Percentiles rank a stretch among this genome's conserved stretches.
Evolutionary conservation across 2,888 invertebrate species (phyloP).

Genomic region (Glaucopsyche alexis): DNA sequence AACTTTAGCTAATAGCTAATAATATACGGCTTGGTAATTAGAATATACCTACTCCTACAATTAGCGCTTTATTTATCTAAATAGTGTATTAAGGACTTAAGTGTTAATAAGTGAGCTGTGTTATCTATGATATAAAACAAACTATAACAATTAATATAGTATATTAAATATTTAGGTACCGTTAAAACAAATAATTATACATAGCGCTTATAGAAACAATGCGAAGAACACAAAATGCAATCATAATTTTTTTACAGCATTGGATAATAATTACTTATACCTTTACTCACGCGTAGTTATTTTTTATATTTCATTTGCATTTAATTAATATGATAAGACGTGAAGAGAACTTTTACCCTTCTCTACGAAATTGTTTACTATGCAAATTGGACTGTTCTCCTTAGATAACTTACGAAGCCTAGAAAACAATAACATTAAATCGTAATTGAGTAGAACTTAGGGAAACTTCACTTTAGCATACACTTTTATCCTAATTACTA

Average conservation of each 20-base stretch:
- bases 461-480: no score
- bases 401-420: background rate
- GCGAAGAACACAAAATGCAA: background rate
- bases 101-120: no score
- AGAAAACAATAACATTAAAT: background rate
- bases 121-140: no score
- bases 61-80: no score
- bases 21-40: no score
- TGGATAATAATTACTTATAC: background rate
- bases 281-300: background rate
- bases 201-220: background rate
- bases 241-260: background rate
- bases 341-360: background rate
- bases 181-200: background rate
- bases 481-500: no score
- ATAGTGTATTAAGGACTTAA: no score
- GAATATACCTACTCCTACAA: no score
- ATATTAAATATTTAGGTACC: background rate
- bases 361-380: background rate
- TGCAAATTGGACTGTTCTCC: background rate
- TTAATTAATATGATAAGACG: background rate
- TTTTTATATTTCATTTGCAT: background rate
- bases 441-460: no score
- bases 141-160: no score
- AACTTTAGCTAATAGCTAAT: no score